A percentile compares a stretch with the other conserved stretches of the same genome.
These are phyloP conservation scores for Phytoseiulus persimilis DNA, from an alignment of 2,888 invertebrate species.

Conservation along the genomic window DNA sequence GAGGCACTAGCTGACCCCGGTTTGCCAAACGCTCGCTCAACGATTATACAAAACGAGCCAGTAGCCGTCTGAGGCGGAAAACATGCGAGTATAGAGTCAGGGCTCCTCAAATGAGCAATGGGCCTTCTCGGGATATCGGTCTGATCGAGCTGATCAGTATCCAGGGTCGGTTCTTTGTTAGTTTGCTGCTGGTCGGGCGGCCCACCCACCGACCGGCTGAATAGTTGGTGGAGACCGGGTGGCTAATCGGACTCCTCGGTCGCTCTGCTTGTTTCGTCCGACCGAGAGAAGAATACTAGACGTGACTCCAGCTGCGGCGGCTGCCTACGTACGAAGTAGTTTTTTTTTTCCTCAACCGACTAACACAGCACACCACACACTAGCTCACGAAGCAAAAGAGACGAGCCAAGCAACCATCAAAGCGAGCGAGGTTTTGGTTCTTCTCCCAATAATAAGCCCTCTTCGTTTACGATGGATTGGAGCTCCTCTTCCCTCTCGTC, in stretches of 20 bases:
- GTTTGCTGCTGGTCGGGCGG: not conserved
- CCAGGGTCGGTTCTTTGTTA: not conserved
- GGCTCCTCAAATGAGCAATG: not conserved
- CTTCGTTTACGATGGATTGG: not conserved
- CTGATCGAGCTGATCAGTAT: not conserved
- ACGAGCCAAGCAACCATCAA: not conserved
- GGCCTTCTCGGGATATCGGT: not conserved
- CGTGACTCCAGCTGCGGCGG: not conserved
- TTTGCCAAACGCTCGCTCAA: too few relatives aligned
- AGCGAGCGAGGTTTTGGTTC: not conserved
- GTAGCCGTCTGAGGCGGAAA: too few relatives aligned
- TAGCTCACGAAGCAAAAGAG: not conserved
- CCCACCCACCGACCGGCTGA: not conserved
- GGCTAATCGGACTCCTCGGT: not conserved
- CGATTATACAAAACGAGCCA: too few relatives aligned
- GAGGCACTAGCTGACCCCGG: too few relatives aligned
- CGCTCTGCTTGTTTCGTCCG: not conserved
- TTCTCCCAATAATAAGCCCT: not conserved
- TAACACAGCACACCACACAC: not conserved
- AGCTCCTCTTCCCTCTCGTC: not conserved
- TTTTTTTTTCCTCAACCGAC: not conserved
- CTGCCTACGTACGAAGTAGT: not conserved
- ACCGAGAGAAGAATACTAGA: not conserved
- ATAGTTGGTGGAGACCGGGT: not conserved
- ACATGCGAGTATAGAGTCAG: not conserved